Conservation (phyloP, 2,113 vertebrate species). For the Bos javanicus region DNA sequence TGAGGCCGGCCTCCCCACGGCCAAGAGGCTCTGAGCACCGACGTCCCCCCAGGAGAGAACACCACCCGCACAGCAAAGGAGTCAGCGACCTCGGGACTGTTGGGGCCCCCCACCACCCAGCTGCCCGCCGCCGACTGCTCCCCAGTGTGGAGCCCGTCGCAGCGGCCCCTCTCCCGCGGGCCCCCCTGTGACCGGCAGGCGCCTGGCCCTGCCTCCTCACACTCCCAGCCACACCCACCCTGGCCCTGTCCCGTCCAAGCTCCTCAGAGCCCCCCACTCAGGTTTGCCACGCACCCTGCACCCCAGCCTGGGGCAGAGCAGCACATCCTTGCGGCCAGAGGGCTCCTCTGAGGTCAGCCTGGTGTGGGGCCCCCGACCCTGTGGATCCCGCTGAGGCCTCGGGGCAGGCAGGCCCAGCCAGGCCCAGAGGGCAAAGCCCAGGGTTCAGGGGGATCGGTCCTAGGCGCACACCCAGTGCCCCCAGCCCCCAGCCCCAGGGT, state of each 20-base stretch:
- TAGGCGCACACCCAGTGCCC: neutral
- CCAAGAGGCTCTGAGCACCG: neutral
- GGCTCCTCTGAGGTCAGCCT: neutral
- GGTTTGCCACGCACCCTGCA: rapidly evolving
- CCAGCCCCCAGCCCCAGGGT: neutral
- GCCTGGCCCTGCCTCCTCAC: rapidly evolving
- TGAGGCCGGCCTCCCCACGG: neutral
- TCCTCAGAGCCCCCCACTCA: neutral
- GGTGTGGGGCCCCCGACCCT: rapidly evolving
- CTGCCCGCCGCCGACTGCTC: rapidly evolving
- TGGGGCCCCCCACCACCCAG: rapidly evolving
- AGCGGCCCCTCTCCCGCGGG: neutral
- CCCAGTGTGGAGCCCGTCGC: rapidly evolving
- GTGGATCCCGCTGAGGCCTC: neutral
- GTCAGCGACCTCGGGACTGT: neutral
- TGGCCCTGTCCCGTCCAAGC: neutral
- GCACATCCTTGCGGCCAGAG: neutral
- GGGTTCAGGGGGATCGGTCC: neutral
- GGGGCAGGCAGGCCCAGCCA: rapidly evolving
- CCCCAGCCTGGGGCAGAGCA: neutral
- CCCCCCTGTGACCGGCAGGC: rapidly evolving
- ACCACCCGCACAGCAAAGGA: neutral
- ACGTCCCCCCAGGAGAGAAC: neutral
- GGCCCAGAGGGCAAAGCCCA: neutral
- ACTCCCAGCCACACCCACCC: neutral